Conservation (phyloP, 2,888 invertebrate genomes). For the Marronus borbonicus region DNA sequence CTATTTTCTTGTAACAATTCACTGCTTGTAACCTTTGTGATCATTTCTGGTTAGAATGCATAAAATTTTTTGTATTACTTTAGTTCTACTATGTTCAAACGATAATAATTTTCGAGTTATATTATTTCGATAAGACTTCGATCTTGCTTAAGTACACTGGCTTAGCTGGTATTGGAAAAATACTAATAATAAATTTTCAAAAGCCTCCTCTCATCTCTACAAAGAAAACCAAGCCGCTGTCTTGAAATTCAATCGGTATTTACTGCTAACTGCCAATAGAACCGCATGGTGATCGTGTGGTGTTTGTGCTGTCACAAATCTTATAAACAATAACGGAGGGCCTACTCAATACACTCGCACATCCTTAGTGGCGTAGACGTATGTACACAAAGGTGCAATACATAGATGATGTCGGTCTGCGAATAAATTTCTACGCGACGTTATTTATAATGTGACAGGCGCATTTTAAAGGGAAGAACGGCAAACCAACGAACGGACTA, state of each 20-base stretch:
- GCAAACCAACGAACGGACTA: slow-evolving; percentile 18
- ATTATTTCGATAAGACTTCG: too few relatives aligned
- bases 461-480: slow-evolving; percentile 31
- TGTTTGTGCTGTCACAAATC: slow-evolving; percentile 43
- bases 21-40: too few relatives aligned
- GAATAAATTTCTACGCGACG: slow-evolving; percentile 45
- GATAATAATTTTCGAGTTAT: too few relatives aligned
- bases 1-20: too few relatives aligned
- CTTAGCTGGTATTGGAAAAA: too few relatives aligned
- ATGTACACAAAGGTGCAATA: slow-evolving; percentile 16
- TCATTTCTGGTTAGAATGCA: too few relatives aligned
- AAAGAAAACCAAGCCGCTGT: slow-evolving; percentile 19
- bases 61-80: too few relatives aligned
- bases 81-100: too few relatives aligned
- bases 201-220: neutral
- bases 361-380: neutral
- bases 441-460: slow-evolving; percentile 50
- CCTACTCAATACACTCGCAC: slow-evolving; percentile 22
- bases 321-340: slow-evolving; percentile 44
- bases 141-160: too few relatives aligned
- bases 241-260: slow-evolving; percentile 21
- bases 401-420: slow-evolving; percentile 20
- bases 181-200: neutral
- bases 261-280: slow-evolving; percentile 34
- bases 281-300: slow-evolving; percentile 23